phyloP scores from a whole-genome alignment of 1,140 invertebrate genomes.

The Drosophila ohnishii region DNA sequence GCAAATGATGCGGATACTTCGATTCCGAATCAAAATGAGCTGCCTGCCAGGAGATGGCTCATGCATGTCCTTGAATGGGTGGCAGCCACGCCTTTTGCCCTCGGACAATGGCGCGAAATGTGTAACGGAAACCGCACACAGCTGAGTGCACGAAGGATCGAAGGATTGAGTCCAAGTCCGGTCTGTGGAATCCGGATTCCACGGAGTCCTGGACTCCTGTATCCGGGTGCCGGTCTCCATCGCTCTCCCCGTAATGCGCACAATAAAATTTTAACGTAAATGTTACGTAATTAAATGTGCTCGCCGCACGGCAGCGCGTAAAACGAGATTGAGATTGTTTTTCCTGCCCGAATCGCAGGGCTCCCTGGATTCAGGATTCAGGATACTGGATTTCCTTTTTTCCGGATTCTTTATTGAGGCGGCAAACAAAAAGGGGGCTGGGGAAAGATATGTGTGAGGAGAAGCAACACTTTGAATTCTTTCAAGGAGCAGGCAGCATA shows the following conservation, averaged over 20 bases:
- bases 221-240: constrained; percentile 33
- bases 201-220: constrained; percentile 14
- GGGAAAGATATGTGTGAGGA: neutral
- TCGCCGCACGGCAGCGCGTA: constrained; percentile 34
- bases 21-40: constrained; percentile 35
- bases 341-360: constrained; percentile 4
- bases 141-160: constrained; percentile 57
- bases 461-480: constrained; percentile 18
- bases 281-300: constrained; percentile 70
- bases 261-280: constrained; percentile 80
- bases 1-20: constrained; percentile 63
- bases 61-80: constrained; percentile 36
- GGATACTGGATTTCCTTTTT: constrained; percentile 2
- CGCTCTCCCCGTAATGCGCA: constrained; percentile 51
- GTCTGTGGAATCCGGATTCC: constrained; percentile 10
- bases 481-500: constrained; percentile 21
- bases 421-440: constrained; percentile 22
- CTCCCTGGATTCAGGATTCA: neutral
- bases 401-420: constrained; percentile 19
- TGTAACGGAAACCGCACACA: constrained; percentile 77
- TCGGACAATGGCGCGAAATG: constrained; percentile 67
- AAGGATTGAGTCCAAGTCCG: constrained; percentile 51
- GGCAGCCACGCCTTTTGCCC: constrained; percentile 29
- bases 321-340: constrained; percentile 63
- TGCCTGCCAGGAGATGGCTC: constrained; percentile 29